These are phyloP conservation scores for Lycodopsis pacificus DNA, from an alignment of 2,797 vertebrate species.

Conservation along the genomic window DNA sequence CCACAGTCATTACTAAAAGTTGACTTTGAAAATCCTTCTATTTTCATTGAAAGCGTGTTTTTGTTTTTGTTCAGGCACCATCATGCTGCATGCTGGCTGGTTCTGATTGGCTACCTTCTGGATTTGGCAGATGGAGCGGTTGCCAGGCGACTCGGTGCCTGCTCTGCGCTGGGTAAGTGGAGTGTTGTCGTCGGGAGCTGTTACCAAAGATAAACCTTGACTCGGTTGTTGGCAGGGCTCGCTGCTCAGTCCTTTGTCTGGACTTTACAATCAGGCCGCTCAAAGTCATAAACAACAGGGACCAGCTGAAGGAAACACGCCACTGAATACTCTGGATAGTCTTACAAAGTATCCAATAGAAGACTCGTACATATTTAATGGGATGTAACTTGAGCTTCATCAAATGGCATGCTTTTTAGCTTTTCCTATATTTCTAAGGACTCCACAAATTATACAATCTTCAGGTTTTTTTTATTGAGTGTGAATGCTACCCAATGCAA, in stretches of 20 bases:
- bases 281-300: slow-evolving; percentile 41
- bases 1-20: not conserved
- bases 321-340: slow-evolving; percentile 18
- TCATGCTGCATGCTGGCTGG: slow-evolving; percentile 91
- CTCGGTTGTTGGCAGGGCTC: slow-evolving; percentile 55
- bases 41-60: not conserved
- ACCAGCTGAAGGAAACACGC: slow-evolving; percentile 35
- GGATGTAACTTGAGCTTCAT: slow-evolving; percentile 1
- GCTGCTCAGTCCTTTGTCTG: slow-evolving; percentile 54
- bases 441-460: not conserved
- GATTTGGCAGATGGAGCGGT: slow-evolving; percentile 92
- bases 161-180: slow-evolving; percentile 90
- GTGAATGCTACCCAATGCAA: not conserved
- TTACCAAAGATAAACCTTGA: slow-evolving; percentile 60
- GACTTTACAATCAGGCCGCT: slow-evolving; percentile 42
- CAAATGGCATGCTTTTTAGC: not conserved
- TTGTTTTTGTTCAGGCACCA: slow-evolving; percentile 82
- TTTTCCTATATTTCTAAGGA: not conserved
- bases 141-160: slow-evolving; percentile 88
- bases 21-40: not conserved
- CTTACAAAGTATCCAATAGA: slow-evolving; percentile 30
- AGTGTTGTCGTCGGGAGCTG: slow-evolving; percentile 55
- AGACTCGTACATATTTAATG: slow-evolving; percentile 35
- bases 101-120: slow-evolving; percentile 93
- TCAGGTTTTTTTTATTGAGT: not conserved